Conservation (phyloP, 2,113 vertebrate species). For the Hyperopisus bebe region DNA sequence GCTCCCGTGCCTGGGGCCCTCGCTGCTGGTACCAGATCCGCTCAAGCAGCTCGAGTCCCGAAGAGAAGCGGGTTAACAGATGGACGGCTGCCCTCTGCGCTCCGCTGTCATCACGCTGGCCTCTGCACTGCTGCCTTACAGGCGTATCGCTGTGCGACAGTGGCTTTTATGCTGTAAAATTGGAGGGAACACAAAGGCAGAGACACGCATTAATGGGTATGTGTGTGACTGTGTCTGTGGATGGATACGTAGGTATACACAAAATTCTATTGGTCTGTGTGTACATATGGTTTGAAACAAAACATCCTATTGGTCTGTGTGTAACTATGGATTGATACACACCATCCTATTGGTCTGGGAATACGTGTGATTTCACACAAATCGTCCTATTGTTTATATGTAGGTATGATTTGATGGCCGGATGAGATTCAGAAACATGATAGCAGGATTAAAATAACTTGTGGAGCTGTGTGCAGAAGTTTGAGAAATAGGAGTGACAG, state of each 20-base stretch:
- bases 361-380: not conserved
- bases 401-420: not conserved
- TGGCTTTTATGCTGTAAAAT: not conserved
- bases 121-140: conserved; percentile 29
- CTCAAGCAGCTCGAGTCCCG: conserved; percentile 24
- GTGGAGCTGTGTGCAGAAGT: not conserved
- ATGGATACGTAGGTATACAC: not conserved
- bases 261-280: not conserved
- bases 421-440: not conserved
- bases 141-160: conserved; percentile 20
- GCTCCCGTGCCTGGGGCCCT: not conserved
- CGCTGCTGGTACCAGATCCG: not conserved
- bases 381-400: not conserved
- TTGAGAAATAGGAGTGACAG: not conserved
- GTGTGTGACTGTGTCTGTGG: not conserved
- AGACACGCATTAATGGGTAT: not conserved
- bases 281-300: not conserved
- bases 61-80: conserved; percentile 31
- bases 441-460: not conserved
- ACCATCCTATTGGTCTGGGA: not conserved
- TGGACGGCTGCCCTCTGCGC: conserved; percentile 20
- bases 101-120: conserved; percentile 31
- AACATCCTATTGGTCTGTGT: not conserved
- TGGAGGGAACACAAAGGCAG: not conserved
- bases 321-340: not conserved